A percentile compares a stretch with the other conserved stretches of the same genome.
phyloP scores from a whole-genome alignment of 2,113 vertebrate species.

The Thymallus thymallus region DNA sequence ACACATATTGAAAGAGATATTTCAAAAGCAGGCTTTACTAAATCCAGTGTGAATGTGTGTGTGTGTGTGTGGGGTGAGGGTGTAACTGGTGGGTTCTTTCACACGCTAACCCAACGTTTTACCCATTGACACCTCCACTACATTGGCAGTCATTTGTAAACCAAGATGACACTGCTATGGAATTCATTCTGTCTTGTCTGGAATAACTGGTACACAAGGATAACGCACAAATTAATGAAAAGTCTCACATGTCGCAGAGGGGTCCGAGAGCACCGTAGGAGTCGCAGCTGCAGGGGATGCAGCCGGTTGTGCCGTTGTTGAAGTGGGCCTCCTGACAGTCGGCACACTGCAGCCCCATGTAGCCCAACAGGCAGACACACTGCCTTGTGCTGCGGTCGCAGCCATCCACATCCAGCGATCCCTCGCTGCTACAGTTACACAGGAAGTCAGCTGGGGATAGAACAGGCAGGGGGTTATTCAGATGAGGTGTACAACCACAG shows the following conservation, averaged over 20 bases:
- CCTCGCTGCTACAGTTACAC: slow-evolving; percentile 77
- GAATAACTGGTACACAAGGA: neutral
- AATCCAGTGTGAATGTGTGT: too few relatives aligned
- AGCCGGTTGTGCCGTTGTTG: slow-evolving; percentile 73
- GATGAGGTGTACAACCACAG: too few relatives aligned
- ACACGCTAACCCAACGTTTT: too few relatives aligned
- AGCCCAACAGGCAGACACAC: slow-evolving; percentile 70
- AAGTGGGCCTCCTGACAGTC: slow-evolving; percentile 74
- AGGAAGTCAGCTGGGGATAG: slow-evolving; percentile 25
- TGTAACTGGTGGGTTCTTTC: too few relatives aligned
- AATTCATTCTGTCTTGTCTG: too few relatives aligned
- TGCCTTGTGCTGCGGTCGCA: slow-evolving; percentile 70
- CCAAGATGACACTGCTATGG: too few relatives aligned
- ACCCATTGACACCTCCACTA: too few relatives aligned
- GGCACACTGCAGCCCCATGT: slow-evolving; percentile 72
- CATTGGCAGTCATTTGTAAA: too few relatives aligned
- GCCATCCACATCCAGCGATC: slow-evolving; percentile 61
- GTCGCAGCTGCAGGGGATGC: slow-evolving; percentile 74
- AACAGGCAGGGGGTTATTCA: neutral
- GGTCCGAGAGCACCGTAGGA: slow-evolving; percentile 66
- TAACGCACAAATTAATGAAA: neutral
- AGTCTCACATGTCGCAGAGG: slow-evolving; percentile 75
- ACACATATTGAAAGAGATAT: too few relatives aligned
- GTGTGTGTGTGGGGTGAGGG: too few relatives aligned
- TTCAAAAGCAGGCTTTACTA: too few relatives aligned